These are phyloP conservation scores for Zaprionus camerounensis DNA, from an alignment of 1,140 invertebrate genomes.

Conservation along the genomic window DNA sequence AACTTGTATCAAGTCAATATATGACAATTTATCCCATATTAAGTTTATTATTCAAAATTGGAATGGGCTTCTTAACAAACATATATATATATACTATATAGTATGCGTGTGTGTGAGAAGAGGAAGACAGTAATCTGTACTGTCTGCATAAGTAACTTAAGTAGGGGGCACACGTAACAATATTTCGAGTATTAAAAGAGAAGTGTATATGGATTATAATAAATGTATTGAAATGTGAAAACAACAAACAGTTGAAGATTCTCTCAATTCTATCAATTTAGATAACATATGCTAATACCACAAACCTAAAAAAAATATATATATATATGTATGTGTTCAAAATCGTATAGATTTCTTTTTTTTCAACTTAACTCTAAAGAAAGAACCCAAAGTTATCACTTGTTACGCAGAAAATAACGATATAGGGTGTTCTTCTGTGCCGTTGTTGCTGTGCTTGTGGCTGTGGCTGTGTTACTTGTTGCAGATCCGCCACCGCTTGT, in stretches of 20 bases:
- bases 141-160: conserved; percentile 50
- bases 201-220: conserved; percentile 67
- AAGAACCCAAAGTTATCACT: conserved; percentile 77
- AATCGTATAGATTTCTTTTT: conserved; percentile 24
- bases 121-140: conserved; percentile 42
- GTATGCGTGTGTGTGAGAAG: conserved; percentile 41
- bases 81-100: conserved; percentile 9
- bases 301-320: conserved; percentile 70
- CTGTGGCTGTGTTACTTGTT: conserved; percentile 31
- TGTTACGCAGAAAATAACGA: conserved; percentile 88
- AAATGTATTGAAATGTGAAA: conserved; percentile 64
- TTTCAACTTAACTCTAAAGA: conserved; percentile 22
- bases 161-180: conserved; percentile 67
- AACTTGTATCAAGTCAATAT: conserved; percentile 77
- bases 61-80: conserved; percentile 28
- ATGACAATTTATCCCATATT: conserved; percentile 23
- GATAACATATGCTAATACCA: conserved; percentile 46
- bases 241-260: conserved; percentile 13
- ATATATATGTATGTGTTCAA: conserved; percentile 18
- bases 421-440: conserved; percentile 85
- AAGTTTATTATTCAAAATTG: conserved; percentile 19
- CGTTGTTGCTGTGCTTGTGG: conserved; percentile 57
- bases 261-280: conserved; percentile 14
- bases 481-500: conserved; percentile 21
- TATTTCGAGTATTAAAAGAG: conserved; percentile 63